A percentile compares a stretch with the other conserved stretches of the same genome.
Evolutionary conservation across 2,888 invertebrate genomes (phyloP).

Genomic region (Sturmia bella): DNA sequence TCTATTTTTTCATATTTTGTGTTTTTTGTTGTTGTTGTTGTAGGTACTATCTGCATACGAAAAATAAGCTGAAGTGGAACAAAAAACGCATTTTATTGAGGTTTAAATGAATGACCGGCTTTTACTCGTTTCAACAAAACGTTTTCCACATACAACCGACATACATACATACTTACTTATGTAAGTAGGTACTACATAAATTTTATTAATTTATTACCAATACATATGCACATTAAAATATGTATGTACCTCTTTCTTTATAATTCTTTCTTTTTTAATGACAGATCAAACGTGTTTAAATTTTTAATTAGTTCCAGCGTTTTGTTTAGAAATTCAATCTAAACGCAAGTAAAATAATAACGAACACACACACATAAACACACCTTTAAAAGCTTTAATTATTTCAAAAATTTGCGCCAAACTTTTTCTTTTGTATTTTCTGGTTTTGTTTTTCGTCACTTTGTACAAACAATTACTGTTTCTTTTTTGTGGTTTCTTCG

Average conservation of each 20-base stretch:
- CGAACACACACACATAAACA: not conserved
- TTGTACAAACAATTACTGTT: conserved; percentile 7
- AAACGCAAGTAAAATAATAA: conserved; percentile 7
- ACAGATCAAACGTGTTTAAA: conserved; percentile 52
- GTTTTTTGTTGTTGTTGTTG: too few species aligned
- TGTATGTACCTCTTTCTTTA: conserved; percentile 11
- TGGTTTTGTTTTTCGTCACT: conserved; percentile 5
- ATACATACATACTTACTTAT: too few species aligned
- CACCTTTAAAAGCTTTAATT: conserved; percentile 10
- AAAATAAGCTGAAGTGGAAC: conserved; percentile 32
- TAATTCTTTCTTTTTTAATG: conserved; percentile 51
- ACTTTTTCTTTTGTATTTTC: conserved; percentile 24
- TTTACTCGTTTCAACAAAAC: conserved; percentile 34
- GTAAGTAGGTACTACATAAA: conserved; percentile 1
- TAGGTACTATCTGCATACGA: conserved; percentile 35
- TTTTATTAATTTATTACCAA: conserved; percentile 22
- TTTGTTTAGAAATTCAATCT: conserved; percentile 39
- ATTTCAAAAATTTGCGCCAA: conserved; percentile 62
- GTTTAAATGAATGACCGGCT: conserved; percentile 46
- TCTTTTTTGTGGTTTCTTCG: conserved; percentile 8
- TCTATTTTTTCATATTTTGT: conserved; percentile 27
- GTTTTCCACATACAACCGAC: not conserved
- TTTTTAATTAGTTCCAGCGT: conserved; percentile 38
- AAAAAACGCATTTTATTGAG: conserved; percentile 34
- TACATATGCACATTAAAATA: conserved; percentile 19